Evolutionary conservation across 2,113 vertebrate genomes (phyloP).

Genomic region (Eonycteris spelaea): DNA sequence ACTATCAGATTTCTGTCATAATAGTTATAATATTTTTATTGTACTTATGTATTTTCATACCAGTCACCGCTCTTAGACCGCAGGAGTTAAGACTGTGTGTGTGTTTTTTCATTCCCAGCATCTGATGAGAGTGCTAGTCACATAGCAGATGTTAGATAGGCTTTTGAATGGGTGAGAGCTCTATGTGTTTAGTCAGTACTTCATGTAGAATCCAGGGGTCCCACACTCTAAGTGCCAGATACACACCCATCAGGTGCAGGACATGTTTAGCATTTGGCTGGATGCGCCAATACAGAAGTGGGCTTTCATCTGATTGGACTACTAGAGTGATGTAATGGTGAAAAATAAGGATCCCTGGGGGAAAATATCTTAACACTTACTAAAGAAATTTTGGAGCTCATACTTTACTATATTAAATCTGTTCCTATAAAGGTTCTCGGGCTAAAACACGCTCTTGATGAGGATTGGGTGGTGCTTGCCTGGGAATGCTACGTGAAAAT

Average conservation of each 20-base stretch:
- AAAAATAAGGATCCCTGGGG: background rate
- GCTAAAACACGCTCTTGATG: background rate
- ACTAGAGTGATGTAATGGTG: background rate
- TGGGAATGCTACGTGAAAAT: background rate
- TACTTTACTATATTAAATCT: background rate
- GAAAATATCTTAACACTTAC: background rate
- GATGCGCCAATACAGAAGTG: background rate
- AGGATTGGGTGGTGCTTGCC: background rate
- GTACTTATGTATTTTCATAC: background rate
- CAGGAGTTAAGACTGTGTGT: background rate
- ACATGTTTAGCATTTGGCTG: background rate
- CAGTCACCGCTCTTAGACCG: background rate
- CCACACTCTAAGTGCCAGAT: accelerated
- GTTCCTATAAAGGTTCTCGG: background rate
- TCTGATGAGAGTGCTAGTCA: background rate
- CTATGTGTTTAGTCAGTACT: background rate
- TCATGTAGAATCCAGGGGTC: background rate
- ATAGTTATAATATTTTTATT: background rate
- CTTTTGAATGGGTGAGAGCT: background rate
- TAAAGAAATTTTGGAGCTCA: background rate
- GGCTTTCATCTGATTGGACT: background rate
- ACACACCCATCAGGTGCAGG: background rate
- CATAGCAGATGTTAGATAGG: background rate
- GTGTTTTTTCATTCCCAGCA: background rate
- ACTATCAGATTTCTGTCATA: background rate